Evolutionary conservation across 2,113 vertebrate genomes (phyloP).

Genomic region (Pyxicephalus adspersus): DNA sequence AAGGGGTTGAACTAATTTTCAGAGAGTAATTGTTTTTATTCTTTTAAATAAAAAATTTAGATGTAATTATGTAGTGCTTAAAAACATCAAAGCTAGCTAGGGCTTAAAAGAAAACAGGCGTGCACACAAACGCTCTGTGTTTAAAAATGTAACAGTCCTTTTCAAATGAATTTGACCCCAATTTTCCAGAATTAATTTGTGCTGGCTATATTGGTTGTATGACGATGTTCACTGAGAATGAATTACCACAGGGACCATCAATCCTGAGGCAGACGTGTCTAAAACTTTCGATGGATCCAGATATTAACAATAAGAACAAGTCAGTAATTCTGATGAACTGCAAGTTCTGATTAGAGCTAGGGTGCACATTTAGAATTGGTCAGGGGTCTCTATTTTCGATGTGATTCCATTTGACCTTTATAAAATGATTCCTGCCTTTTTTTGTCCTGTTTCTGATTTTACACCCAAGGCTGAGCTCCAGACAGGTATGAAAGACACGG

Average conservation of each 20-base stretch:
- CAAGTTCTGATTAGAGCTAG: constrained; percentile 11
- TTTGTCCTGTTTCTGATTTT: no score
- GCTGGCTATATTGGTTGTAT: neutral
- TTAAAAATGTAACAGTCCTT: neutral
- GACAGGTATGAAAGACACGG: no score
- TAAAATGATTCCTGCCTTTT: no score
- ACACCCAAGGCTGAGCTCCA: no score
- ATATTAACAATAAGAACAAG: neutral
- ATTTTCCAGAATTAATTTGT: constrained; percentile 5
- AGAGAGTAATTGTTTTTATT: constrained; percentile 12
- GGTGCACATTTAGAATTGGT: neutral
- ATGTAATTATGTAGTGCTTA: constrained; percentile 26
- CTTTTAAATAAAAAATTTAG: constrained; percentile 12
- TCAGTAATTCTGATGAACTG: neutral
- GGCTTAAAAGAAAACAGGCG: neutral
- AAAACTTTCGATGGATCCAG: neutral
- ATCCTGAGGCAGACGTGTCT: neutral
- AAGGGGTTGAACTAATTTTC: constrained; percentile 3
- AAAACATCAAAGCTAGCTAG: constrained; percentile 7
- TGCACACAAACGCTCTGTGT: neutral
- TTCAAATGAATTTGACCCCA: constrained; percentile 28
- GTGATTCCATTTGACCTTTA: no score
- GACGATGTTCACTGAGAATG: neutral
- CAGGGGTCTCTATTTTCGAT: neutral
- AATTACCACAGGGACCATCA: neutral